These are phyloP conservation scores for Orbicella faveolata DNA, from an alignment of 64 coral and sea anemone genomes.

Conservation along the genomic window DNA sequence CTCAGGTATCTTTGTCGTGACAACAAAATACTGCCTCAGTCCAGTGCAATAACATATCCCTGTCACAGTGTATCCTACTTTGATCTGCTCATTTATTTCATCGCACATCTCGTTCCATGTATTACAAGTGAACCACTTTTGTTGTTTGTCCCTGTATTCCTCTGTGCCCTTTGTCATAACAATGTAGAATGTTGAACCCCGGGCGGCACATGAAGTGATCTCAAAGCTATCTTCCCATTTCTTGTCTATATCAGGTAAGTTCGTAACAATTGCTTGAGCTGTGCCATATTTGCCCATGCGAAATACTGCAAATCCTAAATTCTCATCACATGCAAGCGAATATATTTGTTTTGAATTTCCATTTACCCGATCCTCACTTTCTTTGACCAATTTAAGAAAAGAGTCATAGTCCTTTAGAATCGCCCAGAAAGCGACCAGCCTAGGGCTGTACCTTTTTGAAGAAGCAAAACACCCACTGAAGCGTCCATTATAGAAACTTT, in stretches of 20 bases:
- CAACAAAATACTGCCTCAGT: slow-evolving; percentile 2
- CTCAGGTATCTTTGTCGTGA: neutral
- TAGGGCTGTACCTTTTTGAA: neutral
- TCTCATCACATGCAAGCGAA: slow-evolving; percentile 13
- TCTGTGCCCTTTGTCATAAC: slow-evolving; percentile 10
- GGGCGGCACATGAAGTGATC: slow-evolving; percentile 11
- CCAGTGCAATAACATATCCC: slow-evolving; percentile 14
- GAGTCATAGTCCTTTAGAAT: neutral
- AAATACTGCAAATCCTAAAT: slow-evolving; percentile 12
- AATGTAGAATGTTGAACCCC: too few relatives aligned
- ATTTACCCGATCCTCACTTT: neutral
- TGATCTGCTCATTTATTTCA: neutral
- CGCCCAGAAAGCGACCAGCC: neutral
- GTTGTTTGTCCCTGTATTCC: neutral
- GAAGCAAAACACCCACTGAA: neutral
- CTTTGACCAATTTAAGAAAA: neutral
- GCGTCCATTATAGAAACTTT: neutral
- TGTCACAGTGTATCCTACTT: neutral
- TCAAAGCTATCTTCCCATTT: neutral
- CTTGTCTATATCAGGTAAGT: neutral
- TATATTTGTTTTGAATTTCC: neutral
- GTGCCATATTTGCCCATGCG: neutral
- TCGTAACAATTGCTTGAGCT: neutral
- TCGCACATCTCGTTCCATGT: neutral
- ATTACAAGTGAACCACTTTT: neutral